These are phyloP conservation scores for Rotaria socialis DNA, from an alignment of 2,888 invertebrate species.

Conservation along the genomic window DNA sequence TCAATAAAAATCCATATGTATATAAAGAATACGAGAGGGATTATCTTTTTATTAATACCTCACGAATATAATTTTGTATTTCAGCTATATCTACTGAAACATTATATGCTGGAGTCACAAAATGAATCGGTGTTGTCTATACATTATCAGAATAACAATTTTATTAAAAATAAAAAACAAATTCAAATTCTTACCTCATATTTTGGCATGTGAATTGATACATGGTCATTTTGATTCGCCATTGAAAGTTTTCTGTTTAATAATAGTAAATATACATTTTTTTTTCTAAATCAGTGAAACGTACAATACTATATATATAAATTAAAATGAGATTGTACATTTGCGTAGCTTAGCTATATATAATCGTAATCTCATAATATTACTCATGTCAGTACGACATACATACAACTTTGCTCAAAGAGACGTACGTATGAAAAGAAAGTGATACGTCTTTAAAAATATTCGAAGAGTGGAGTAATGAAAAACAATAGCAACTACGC, in stretches of 20 bases:
- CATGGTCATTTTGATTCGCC: not conserved
- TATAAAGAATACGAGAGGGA: not conserved
- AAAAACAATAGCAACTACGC: not conserved
- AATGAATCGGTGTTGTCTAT: not conserved
- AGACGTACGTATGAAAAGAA: not conserved
- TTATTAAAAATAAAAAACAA: no score
- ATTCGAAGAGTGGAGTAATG: not conserved
- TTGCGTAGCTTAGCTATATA: not conserved
- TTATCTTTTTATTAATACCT: not conserved
- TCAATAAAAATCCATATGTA: not conserved
- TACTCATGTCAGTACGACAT: not conserved
- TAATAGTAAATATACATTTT: not conserved
- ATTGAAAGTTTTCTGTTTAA: not conserved
- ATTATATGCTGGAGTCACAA: not conserved
- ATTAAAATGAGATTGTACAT: not conserved
- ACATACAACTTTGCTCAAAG: not conserved
- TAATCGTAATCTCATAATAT: not conserved
- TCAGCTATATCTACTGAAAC: not conserved
- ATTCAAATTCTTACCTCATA: not conserved
- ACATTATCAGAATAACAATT: not conserved
- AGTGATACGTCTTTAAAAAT: not conserved
- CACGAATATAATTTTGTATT: conserved; percentile 10
- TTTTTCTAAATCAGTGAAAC: not conserved
- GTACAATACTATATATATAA: no score
- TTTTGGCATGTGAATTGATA: not conserved